phyloP scores from a whole-genome alignment of 1,140 invertebrate genomes.

The Mamestra configurata region DNA sequence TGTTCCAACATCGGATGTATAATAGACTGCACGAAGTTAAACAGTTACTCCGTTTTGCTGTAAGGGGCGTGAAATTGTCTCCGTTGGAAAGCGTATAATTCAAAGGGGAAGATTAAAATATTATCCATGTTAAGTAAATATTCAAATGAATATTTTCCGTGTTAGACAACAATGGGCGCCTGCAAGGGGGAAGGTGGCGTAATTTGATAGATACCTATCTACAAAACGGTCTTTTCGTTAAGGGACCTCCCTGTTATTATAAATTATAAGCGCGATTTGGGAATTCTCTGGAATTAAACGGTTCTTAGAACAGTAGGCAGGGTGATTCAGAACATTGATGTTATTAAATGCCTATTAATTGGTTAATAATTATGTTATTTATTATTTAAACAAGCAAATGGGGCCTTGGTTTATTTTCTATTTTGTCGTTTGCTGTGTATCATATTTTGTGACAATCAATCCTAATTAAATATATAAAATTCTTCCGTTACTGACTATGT shows the following conservation, averaged over 20 bases:
- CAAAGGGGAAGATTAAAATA: slow-evolving; percentile 89
- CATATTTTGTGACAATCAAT: too few relatives aligned
- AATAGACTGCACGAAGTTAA: slow-evolving; percentile 62
- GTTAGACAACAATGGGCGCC: slow-evolving; percentile 85
- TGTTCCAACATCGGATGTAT: slow-evolving; percentile 53
- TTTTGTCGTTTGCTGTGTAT: too few relatives aligned
- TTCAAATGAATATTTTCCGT: slow-evolving; percentile 89
- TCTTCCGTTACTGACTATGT: too few relatives aligned
- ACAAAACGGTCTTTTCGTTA: slow-evolving; percentile 85
- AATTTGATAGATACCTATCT: slow-evolving; percentile 87
- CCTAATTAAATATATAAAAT: too few relatives aligned
- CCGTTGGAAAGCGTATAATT: slow-evolving; percentile 87
- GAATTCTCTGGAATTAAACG: slow-evolving; percentile 81
- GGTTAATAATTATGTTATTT: background rate
- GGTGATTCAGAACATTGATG: slow-evolving; percentile 32
- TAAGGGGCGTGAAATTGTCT: slow-evolving; percentile 87
- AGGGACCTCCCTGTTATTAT: slow-evolving; percentile 83
- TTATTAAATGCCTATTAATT: background rate
- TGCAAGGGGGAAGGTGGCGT: slow-evolving; percentile 76
- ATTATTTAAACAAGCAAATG: too few relatives aligned
- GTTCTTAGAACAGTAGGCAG: slow-evolving; percentile 61
- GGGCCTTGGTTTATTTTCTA: too few relatives aligned
- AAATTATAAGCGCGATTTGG: slow-evolving; percentile 85
- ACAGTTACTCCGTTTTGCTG: slow-evolving; percentile 73
- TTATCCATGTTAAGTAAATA: slow-evolving; percentile 89